Evolutionary conservation across 2,797 vertebrate genomes (phyloP).

Genomic region (Ibycter americanus): DNA sequence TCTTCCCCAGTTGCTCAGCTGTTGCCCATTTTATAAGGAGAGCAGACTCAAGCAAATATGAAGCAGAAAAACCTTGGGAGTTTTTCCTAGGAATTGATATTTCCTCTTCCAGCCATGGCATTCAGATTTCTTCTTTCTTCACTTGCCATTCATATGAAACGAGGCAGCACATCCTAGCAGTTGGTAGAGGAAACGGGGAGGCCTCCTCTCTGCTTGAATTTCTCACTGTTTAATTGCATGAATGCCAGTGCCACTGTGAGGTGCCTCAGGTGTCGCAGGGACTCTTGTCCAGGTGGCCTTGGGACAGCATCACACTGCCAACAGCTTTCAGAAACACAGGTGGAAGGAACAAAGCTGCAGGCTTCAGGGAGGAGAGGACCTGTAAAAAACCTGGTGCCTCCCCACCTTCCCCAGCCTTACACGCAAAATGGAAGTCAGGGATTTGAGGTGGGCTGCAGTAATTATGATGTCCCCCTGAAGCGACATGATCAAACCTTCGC

Average conservation of each 20-base stretch:
- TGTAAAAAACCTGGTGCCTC: not conserved
- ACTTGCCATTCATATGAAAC: not conserved
- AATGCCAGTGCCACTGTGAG: fast-evolving
- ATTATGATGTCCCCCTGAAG: not conserved
- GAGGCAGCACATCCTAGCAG: not conserved
- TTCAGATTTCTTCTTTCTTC: not conserved
- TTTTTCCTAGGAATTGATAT: not conserved
- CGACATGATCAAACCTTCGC: not conserved
- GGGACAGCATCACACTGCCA: not conserved
- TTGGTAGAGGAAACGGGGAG: not conserved
- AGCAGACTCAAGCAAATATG: not conserved
- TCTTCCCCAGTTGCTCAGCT: not conserved
- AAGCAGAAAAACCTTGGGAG: not conserved
- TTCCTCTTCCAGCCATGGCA: not conserved
- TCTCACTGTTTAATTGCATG: not conserved
- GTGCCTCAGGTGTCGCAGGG: not conserved
- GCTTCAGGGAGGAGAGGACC: not conserved
- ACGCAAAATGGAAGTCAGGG: not conserved
- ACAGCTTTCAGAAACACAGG: not conserved
- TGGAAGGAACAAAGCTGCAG: not conserved
- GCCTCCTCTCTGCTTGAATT: not conserved
- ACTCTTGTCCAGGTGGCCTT: fast-evolving
- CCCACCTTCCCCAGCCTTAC: not conserved
- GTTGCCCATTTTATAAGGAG: not conserved
- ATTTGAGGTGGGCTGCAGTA: not conserved